A percentile compares a stretch with the other conserved stretches of the same genome.
phyloP scores from a whole-genome alignment of 92 coral and sea anemone genomes.

The Zoanthus gigantus region DNA sequence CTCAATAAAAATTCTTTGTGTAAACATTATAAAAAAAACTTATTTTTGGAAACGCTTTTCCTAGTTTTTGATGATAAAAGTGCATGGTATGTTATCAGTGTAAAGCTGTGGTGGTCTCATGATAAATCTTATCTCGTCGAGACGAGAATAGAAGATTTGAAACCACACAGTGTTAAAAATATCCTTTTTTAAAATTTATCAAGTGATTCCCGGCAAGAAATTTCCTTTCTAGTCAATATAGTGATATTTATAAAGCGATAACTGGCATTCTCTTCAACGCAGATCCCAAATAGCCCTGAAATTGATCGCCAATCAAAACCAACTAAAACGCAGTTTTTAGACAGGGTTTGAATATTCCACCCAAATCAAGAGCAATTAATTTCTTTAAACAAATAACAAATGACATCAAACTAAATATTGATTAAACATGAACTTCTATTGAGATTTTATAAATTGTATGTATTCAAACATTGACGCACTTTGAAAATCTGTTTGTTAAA shows the following conservation, averaged over 20 bases:
- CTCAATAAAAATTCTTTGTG: not conserved
- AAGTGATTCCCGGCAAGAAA: not conserved
- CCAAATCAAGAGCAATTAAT: not conserved
- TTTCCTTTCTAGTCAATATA: slow-evolving; percentile 30
- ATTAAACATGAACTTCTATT: not conserved
- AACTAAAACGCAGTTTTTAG: not conserved
- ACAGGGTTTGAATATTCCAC: not conserved
- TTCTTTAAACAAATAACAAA: slow-evolving; percentile 7
- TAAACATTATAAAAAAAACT: not conserved
- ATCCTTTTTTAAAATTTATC: slow-evolving; percentile 20
- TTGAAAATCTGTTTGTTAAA: not conserved
- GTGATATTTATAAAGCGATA: slow-evolving; percentile 32
- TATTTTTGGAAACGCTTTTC: not conserved
- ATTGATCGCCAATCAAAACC: not conserved
- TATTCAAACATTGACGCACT: not conserved
- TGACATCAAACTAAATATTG: not conserved
- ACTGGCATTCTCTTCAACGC: slow-evolving; percentile 3
- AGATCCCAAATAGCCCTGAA: not conserved
- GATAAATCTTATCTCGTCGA: slow-evolving; percentile 46
- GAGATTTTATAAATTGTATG: slow-evolving; percentile 4
- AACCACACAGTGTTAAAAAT: slow-evolving; percentile 15
- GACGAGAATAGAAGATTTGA: slow-evolving; percentile 26
- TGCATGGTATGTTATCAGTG: not conserved
- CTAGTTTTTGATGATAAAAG: not conserved
- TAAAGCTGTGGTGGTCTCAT: slow-evolving; percentile 31